phyloP scores from a whole-genome alignment of 2,113 vertebrate species.

The Triplophysa siluroides region DNA sequence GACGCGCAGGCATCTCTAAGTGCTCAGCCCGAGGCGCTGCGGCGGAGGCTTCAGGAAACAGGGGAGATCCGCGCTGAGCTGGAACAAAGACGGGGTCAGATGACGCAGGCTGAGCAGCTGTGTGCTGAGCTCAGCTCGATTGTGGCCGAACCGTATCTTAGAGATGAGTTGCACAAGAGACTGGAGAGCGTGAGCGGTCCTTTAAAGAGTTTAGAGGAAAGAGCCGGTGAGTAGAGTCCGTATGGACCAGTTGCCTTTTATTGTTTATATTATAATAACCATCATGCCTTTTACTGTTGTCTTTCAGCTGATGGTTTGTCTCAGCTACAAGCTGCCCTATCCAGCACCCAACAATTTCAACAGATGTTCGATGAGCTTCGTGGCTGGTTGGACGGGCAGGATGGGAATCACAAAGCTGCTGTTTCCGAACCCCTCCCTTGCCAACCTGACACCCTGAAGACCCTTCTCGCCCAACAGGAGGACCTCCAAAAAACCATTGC shows the following conservation, averaged over 20 bases:
- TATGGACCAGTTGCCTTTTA: too few species aligned
- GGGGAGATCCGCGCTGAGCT: slow-evolving; percentile 94
- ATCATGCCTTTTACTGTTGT: background rate
- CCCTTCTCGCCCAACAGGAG: slow-evolving; percentile 84
- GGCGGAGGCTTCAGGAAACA: slow-evolving; percentile 88
- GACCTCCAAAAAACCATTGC: slow-evolving; percentile 89
- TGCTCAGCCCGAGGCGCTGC: slow-evolving; percentile 89
- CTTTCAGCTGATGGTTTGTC: slow-evolving; percentile 88
- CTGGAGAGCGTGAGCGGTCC: slow-evolving; percentile 86
- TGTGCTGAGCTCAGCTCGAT: slow-evolving; percentile 86
- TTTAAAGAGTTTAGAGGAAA: slow-evolving; percentile 88
- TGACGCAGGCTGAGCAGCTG: slow-evolving; percentile 82
- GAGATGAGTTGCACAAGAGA: slow-evolving; percentile 90
- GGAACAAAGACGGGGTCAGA: slow-evolving; percentile 81
- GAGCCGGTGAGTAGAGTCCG: slow-evolving; percentile 81
- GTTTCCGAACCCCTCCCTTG: slow-evolving; percentile 80
- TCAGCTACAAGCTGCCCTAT: slow-evolving; percentile 91
- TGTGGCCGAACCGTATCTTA: slow-evolving; percentile 92
- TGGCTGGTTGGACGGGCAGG: slow-evolving; percentile 86
- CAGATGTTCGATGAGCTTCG: slow-evolving; percentile 97
- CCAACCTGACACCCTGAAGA: slow-evolving; percentile 79
- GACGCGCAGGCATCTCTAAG: slow-evolving; percentile 85
- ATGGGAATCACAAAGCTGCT: slow-evolving; percentile 68
- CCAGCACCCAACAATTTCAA: slow-evolving; percentile 97
- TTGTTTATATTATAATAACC: background rate